Evolutionary conservation across 2,888 invertebrate species (phyloP).

Genomic region (Euproctis similis): DNA sequence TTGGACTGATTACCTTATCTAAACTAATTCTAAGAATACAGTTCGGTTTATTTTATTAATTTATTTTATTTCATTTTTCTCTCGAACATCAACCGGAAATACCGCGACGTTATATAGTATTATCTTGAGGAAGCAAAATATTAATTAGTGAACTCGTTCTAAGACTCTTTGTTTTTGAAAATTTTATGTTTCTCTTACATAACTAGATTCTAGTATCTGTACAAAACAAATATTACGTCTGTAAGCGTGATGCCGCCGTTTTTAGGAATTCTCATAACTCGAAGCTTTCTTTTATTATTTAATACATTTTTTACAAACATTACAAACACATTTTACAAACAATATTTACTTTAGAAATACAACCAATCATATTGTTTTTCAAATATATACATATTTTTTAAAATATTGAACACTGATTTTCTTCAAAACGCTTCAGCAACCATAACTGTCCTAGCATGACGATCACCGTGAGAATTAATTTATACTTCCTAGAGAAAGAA

Average conservation of each 20-base stretch:
- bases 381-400: too few relatives aligned
- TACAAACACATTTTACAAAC: background rate
- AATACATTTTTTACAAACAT: too few relatives aligned
- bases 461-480: conserved; percentile 29
- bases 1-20: background rate
- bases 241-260: background rate
- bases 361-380: too few relatives aligned
- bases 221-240: conserved; percentile 12
- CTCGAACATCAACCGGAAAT: conserved; percentile 3
- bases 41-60: background rate
- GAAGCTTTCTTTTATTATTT: conserved; percentile 1
- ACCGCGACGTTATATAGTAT: conserved; percentile 4
- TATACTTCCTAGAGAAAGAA: conserved; percentile 30
- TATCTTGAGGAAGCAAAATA: conserved; percentile 10
- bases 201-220: conserved; percentile 8
- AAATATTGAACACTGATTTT: too few relatives aligned
- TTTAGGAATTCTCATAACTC: background rate
- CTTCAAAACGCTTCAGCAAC: conserved; percentile 14
- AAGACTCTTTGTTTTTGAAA: conserved; percentile 10
- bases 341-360: conserved; percentile 10
- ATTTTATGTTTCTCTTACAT: conserved; percentile 10
- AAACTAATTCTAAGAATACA: background rate
- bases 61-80: background rate
- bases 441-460: conserved; percentile 34
- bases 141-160: conserved; percentile 7